phyloP scores from a whole-genome alignment of 2,888 invertebrate species.

The Dyspetes luteomarginatus region DNA sequence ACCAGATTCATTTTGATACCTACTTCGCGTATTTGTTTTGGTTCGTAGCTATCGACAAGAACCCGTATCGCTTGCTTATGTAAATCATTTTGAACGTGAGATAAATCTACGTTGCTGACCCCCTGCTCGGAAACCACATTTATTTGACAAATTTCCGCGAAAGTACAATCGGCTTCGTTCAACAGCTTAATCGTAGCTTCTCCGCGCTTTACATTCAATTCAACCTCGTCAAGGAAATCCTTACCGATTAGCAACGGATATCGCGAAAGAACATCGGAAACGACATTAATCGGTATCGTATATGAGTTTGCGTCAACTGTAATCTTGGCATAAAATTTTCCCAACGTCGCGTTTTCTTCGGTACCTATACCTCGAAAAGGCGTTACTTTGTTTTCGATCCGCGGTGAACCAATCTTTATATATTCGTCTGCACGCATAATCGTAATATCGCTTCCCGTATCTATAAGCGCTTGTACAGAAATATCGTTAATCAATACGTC shows the following conservation, averaged over 20 bases:
- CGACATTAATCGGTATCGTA: slow-evolving; percentile 36
- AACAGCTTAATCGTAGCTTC: background rate
- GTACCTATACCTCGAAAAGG: no score
- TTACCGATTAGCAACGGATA: slow-evolving; percentile 40
- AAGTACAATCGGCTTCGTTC: background rate
- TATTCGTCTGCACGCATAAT: slow-evolving; percentile 40
- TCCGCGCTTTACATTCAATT: slow-evolving; percentile 1
- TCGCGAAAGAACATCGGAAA: slow-evolving; percentile 23
- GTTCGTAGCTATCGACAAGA: slow-evolving; percentile 67
- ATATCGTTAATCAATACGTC: background rate
- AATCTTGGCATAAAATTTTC: slow-evolving; percentile 4
- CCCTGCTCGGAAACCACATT: background rate
- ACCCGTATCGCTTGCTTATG: background rate
- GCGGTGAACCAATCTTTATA: slow-evolving; percentile 41
- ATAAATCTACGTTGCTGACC: background rate
- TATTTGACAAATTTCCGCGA: background rate
- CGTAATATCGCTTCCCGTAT: no score
- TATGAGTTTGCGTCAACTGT: slow-evolving; percentile 39
- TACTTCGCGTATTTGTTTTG: slow-evolving; percentile 64
- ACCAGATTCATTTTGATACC: slow-evolving; percentile 72
- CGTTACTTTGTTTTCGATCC: background rate
- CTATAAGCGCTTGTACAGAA: no score
- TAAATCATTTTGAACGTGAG: background rate
- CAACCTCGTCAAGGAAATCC: slow-evolving; percentile 25
- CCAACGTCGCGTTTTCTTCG: background rate